Evolutionary conservation across 2,113 vertebrate species (phyloP).

Genomic region (Pantherophis guttatus): DNA sequence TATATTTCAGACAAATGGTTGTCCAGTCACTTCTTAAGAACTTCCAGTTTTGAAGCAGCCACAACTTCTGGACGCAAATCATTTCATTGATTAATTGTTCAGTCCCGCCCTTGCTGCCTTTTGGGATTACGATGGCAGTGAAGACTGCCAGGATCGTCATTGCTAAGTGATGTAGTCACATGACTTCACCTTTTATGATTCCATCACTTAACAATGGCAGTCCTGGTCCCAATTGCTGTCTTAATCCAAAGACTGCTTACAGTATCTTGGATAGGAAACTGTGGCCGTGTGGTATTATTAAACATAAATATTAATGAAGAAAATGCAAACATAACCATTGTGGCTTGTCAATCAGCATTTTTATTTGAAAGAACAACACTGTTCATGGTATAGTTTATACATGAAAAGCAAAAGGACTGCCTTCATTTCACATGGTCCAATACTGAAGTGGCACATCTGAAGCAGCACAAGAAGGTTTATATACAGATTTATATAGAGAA

Average conservation of each 20-base stretch:
- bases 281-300: background rate
- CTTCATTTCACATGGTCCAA: conserved; percentile 73
- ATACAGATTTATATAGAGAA: conserved; percentile 78
- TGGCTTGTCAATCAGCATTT: conserved; percentile 65
- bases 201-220: background rate
- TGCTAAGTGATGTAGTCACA: background rate
- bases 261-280: background rate
- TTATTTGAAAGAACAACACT: conserved; percentile 78
- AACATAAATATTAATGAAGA: background rate
- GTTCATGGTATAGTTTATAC: conserved; percentile 71
- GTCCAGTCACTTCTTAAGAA: too few relatives aligned
- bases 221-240: background rate
- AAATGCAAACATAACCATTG: conserved; percentile 17
- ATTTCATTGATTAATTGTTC: too few relatives aligned
- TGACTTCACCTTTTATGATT: background rate
- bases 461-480: conserved; percentile 72
- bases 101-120: background rate
- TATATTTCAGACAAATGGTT: too few relatives aligned
- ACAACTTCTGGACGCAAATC: too few relatives aligned
- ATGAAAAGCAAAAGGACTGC: conserved; percentile 72
- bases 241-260: background rate
- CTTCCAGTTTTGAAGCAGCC: too few relatives aligned
- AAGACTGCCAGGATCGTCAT: background rate
- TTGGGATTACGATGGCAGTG: background rate
- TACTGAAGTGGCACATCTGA: conserved; percentile 75